Conservation (phyloP, 1,140 invertebrate species). For the Limonius californicus region DNA sequence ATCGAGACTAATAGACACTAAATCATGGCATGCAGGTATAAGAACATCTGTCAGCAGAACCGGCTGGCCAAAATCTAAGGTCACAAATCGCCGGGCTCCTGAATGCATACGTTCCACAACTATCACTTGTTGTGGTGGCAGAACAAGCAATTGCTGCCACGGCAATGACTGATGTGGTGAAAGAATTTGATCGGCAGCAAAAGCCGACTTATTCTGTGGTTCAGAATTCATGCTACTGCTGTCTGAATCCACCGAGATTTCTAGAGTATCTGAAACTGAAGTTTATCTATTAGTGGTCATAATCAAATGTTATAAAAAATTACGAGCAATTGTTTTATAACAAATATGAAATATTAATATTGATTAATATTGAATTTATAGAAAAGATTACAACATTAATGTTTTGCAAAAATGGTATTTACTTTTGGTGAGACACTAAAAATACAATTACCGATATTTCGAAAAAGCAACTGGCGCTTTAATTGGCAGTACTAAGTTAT, state of each 20-base stretch:
- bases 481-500: too few species aligned
- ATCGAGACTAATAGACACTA: slow-evolving; percentile 85
- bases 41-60: slow-evolving; percentile 83
- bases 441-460: too few species aligned
- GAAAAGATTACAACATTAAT: too few species aligned
- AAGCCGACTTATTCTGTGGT: slow-evolving; percentile 5
- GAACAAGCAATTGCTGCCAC: slow-evolving; percentile 42
- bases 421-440: too few species aligned
- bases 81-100: slow-evolving; percentile 80
- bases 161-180: slow-evolving; percentile 28
- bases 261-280: slow-evolving; percentile 13
- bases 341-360: too few species aligned
- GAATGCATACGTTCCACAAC: slow-evolving; percentile 93
- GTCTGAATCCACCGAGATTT: slow-evolving; percentile 11
- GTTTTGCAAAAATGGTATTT: too few species aligned
- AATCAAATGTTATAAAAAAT: too few species aligned
- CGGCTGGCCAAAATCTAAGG: slow-evolving; percentile 84
- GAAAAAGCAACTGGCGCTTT: too few species aligned
- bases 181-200: slow-evolving; percentile 24
- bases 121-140: slow-evolving; percentile 53
- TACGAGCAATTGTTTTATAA: too few species aligned
- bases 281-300: background rate
- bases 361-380: too few species aligned
- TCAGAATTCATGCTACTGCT: slow-evolving; percentile 13
- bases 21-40: slow-evolving; percentile 80